Percentiles rank a stretch among this genome's conserved stretches.
Evolutionary conservation across 2,888 invertebrate species (phyloP).

Genomic region (Prosopocoilus inquinatus): DNA sequence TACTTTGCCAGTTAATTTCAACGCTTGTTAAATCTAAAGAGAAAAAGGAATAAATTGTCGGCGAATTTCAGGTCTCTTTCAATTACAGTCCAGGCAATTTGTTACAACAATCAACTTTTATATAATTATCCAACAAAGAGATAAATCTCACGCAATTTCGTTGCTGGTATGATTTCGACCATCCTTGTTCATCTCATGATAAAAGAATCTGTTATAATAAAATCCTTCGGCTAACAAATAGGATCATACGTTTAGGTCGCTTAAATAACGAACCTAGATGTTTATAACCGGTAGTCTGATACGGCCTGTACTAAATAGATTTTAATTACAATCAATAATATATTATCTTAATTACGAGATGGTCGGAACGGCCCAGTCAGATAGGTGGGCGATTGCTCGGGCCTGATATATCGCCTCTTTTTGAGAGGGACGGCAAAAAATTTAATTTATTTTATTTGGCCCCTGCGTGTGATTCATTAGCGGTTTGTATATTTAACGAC

Average conservation of each 20-base stretch:
- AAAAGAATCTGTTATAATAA: constrained; percentile 4
- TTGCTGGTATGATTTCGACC: neutral
- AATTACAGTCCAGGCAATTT: constrained; percentile 16
- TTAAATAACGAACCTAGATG: constrained; percentile 25
- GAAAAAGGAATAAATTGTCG: too few relatives aligned
- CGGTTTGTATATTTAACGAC: constrained; percentile 28
- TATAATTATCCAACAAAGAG: constrained; percentile 18
- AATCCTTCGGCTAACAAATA: constrained; percentile 29
- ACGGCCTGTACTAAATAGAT: constrained; percentile 42
- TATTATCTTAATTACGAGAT: constrained; percentile 44
- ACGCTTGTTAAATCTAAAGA: too few relatives aligned
- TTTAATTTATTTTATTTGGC: constrained; percentile 38
- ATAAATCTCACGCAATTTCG: constrained; percentile 15
- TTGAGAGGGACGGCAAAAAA: constrained; percentile 27
- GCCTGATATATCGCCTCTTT: constrained; percentile 39
- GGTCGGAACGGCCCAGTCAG: constrained; percentile 28
- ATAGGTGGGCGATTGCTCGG: constrained; percentile 39
- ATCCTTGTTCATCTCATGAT: neutral
- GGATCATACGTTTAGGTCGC: constrained; percentile 24
- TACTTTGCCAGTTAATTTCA: too few relatives aligned
- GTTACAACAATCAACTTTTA: constrained; percentile 19
- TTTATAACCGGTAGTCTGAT: constrained; percentile 35
- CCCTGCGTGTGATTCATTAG: constrained; percentile 37
- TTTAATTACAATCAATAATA: constrained; percentile 47
- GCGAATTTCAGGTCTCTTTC: constrained; percentile 2